Conservation (phyloP, 1,140 invertebrate species). For the Drosophila saltans region DNA sequence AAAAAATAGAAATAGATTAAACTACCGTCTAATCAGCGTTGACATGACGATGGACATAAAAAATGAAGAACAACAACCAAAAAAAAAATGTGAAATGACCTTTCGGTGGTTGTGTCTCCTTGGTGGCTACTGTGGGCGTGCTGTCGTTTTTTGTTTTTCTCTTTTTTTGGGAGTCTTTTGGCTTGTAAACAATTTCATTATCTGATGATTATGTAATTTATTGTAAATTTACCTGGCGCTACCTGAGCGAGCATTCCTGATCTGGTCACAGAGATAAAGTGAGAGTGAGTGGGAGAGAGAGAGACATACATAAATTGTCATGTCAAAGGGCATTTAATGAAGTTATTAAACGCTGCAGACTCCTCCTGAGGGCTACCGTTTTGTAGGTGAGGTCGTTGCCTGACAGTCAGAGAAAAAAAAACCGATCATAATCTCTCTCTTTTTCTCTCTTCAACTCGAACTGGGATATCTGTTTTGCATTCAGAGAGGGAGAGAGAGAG, state of each 20-base stretch:
- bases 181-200: conserved; percentile 80
- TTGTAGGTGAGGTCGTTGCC: conserved; percentile 34
- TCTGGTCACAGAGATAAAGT: conserved; percentile 39
- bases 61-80: conserved; percentile 22
- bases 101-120: conserved; percentile 39
- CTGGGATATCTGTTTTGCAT: conserved; percentile 52
- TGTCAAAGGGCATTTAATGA: conserved; percentile 82
- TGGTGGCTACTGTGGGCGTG: conserved; percentile 69
- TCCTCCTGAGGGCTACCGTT: conserved; percentile 39
- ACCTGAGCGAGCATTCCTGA: conserved; percentile 52
- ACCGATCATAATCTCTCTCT: conserved; percentile 67
- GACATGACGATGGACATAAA: conserved; percentile 39
- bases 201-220: conserved; percentile 79
- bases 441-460: not conserved
- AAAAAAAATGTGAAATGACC: conserved; percentile 43
- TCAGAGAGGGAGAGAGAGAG: not conserved
- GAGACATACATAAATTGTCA: conserved; percentile 45
- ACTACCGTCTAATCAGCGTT: conserved; percentile 46
- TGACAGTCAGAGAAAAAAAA: conserved; percentile 4
- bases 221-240: conserved; percentile 47
- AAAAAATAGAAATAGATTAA: conserved; percentile 41
- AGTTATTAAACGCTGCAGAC: conserved; percentile 73
- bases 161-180: conserved; percentile 21
- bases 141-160: conserved; percentile 2
- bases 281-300: conserved; percentile 10